These are phyloP conservation scores for Xestobium rufovillosum DNA, from an alignment of 2,888 invertebrate genomes.

Conservation along the genomic window DNA sequence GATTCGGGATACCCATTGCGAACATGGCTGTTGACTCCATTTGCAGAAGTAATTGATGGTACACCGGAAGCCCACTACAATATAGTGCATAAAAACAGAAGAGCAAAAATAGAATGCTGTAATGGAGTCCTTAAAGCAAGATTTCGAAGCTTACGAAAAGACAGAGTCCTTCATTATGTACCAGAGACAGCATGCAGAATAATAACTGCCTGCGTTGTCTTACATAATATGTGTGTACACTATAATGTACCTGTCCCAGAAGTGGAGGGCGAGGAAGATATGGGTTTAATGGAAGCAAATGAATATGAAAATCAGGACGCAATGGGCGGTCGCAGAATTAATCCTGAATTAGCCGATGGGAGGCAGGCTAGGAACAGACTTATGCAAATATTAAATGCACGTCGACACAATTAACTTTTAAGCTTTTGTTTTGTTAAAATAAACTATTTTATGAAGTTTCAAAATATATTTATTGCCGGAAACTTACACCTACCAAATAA, in stretches of 20 bases:
- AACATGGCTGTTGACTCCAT: conserved; percentile 12
- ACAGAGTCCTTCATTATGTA: conserved; percentile 6
- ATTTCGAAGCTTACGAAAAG: conserved; percentile 5
- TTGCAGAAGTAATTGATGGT: conserved; percentile 6
- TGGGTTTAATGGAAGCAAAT: not conserved
- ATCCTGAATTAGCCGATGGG: conserved; percentile 1
- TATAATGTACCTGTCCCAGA: conserved; percentile 1
- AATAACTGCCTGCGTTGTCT: conserved; percentile 6
- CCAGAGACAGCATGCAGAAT: conserved; percentile 6
- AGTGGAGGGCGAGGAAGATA: not conserved
- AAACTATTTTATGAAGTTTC: no score
- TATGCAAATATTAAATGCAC: not conserved
- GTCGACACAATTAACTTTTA: conserved; percentile 1
- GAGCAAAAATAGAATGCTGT: conserved; percentile 11
- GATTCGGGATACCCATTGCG: conserved; percentile 17
- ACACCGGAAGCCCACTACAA: conserved; percentile 7
- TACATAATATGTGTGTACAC: conserved; percentile 7
- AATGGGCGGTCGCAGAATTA: not conserved
- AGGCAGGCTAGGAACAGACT: conserved; percentile 1
- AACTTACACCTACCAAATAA: no score
- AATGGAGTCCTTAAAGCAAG: conserved; percentile 5
- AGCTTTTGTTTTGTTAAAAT: no score
- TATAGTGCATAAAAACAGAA: conserved; percentile 4
- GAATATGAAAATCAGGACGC: not conserved
- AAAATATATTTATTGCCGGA: no score